phyloP scores from a whole-genome alignment of 2,113 vertebrate species.

The Myanophis thanlyinensis region DNA sequence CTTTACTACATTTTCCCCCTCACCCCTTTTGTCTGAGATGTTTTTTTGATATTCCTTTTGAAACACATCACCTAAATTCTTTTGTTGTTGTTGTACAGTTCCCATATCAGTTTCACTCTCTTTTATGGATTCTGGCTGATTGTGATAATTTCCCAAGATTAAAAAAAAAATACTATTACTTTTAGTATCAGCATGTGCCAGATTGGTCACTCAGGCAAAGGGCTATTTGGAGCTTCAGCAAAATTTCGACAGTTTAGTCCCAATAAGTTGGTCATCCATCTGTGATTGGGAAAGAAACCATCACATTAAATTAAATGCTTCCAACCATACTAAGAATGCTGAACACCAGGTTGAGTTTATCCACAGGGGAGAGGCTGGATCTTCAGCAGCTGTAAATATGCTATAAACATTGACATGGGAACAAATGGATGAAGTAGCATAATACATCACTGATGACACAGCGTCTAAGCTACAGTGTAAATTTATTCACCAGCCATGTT shows the following conservation, averaged over 20 bases:
- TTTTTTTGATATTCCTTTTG: neutral
- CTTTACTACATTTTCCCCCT: neutral
- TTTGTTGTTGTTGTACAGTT: neutral
- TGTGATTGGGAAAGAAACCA: neutral
- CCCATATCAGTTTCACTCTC: neutral
- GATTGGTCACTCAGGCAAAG: neutral
- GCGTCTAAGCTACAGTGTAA: neutral
- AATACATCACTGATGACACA: neutral
- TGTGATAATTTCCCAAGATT: neutral
- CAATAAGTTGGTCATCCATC: neutral
- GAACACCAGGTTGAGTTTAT: neutral
- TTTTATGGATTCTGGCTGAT: neutral
- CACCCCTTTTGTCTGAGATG: neutral
- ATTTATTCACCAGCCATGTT: neutral
- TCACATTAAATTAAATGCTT: neutral
- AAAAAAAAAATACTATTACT: neutral
- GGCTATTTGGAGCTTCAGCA: neutral
- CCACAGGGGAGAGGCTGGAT: neutral
- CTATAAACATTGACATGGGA: neutral
- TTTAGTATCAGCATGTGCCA: neutral
- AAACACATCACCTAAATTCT: neutral
- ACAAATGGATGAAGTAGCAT: neutral
- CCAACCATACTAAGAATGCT: neutral
- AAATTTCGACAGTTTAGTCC: neutral
- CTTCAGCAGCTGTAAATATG: neutral